These are phyloP conservation scores for Papilio dardanus DNA, from an alignment of 1,140 invertebrate species.

Conservation along the genomic window DNA sequence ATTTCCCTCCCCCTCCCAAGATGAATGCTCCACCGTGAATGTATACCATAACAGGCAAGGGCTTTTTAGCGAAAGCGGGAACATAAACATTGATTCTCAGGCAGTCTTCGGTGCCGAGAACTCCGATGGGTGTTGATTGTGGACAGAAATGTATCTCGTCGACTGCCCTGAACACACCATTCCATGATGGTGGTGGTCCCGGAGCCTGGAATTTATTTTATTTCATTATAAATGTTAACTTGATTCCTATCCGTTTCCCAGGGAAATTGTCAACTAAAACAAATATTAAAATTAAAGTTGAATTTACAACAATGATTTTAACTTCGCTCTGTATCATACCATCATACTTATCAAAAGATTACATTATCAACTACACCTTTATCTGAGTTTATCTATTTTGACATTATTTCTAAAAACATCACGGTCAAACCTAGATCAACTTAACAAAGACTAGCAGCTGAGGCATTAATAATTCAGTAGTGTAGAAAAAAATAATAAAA, in stretches of 20 bases:
- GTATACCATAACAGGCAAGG: constrained; percentile 84
- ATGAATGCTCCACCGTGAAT: constrained; percentile 86
- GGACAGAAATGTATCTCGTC: constrained; percentile 62
- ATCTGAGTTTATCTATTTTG: background rate
- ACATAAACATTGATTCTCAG: constrained; percentile 72
- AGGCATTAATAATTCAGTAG: no score
- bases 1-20: constrained; percentile 81
- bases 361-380: background rate
- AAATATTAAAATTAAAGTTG: no score
- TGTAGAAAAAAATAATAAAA: no score
- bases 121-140: constrained; percentile 49
- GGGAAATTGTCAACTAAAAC: no score
- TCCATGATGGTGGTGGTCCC: constrained; percentile 66
- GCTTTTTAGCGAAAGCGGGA: constrained; percentile 56
- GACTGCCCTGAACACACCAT: constrained; percentile 63
- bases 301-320: no score
- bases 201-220: constrained; percentile 58
- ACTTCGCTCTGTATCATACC: no score
- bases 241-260: no score
- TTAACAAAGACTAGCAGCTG: no score
- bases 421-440: background rate
- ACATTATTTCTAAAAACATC: background rate
- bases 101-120: constrained; percentile 70
- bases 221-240: no score
- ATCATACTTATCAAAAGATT: no score